Base-by-base conservation (phyloP, 2,797 vertebrate genomes). In the Zenarchopterus dispar region DNA sequence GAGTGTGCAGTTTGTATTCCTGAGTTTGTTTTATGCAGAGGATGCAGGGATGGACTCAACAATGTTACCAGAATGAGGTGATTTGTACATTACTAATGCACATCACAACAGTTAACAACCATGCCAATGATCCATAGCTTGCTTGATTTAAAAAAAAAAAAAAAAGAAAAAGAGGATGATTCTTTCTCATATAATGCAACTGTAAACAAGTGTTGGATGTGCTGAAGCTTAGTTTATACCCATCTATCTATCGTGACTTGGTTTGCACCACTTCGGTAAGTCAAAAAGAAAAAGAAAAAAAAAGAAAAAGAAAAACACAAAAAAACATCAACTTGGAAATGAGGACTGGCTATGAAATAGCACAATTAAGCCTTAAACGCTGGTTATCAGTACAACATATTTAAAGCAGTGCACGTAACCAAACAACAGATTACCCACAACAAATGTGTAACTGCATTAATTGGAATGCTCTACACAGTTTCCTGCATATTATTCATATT, bases 21-120 rank as follows among this genome's bases (percentile, higher is more conserved):
- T 93, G 92, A 92, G 91, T 91, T 91, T 89, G 80, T 84, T 86
- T 86, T 23, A 79, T 88, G 85, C 83, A 85, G 73, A 85, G 81
- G 84, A 88, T 67, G 81, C 65, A 61, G 79, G 74, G 77, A 66
- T 62, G 79, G 66, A 71, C 62, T 80, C 52, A 62, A 68, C 52
- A 62, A 68, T 59, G 73, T 71, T 70, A 77, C 71, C 75, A 61
- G 63, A 68, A 80, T 75, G 69, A 67, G 70, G 78, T 66, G 75
- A 80, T 62, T 15, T 66, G 66, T 59, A 80, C 42, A 22, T 79
- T 65, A 85, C 64, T 52, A 51, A 78, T 72, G 73, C 44, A 76
- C 70, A 77, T 66, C 68, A 84, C 72, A 75, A 87, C 79, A 84
- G 62, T 78, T 74, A 78, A 88, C 77, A 80, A 84, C 71, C 85